These are phyloP conservation scores for Taenaris catops DNA, from an alignment of 2,888 invertebrate genomes.

Conservation along the genomic window DNA sequence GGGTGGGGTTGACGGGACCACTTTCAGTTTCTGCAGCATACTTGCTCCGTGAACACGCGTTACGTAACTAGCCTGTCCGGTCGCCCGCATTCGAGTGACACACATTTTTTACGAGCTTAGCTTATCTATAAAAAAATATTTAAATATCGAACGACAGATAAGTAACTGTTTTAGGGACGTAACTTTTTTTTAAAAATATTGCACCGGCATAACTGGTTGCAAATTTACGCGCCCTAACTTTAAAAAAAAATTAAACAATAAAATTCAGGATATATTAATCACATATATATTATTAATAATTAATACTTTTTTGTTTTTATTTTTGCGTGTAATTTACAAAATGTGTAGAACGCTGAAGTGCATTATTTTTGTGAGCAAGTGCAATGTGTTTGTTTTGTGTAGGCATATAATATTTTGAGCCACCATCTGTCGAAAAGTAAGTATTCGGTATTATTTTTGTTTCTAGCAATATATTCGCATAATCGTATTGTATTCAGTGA, in stretches of 20 bases:
- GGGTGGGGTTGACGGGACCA: constrained; percentile 43
- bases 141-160: constrained; percentile 1
- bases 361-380: constrained; percentile 38
- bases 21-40: constrained; percentile 69
- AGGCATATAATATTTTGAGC: constrained; percentile 45
- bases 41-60: constrained; percentile 52
- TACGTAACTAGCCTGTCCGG: constrained; percentile 35
- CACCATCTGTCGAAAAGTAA: constrained; percentile 78
- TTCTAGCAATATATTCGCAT: too few relatives aligned
- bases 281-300: constrained; percentile 4
- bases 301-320: too few relatives aligned
- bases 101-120: constrained; percentile 42
- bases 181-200: too few relatives aligned
- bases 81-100: constrained; percentile 63
- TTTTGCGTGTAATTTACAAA: constrained; percentile 30
- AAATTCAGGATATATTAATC: too few relatives aligned
- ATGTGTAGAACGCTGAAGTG: constrained; percentile 47
- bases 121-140: constrained; percentile 19
- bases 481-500: too few relatives aligned
- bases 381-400: constrained; percentile 61
- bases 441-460: constrained; percentile 23
- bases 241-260: too few relatives aligned
- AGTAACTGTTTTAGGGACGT: too few relatives aligned
- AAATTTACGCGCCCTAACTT: too few relatives aligned
- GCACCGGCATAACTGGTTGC: too few relatives aligned